Percentiles rank a stretch among this genome's conserved stretches.
Evolutionary conservation across 2,797 vertebrate genomes (phyloP).

Genomic region (Neosilurus mollespiculum): DNA sequence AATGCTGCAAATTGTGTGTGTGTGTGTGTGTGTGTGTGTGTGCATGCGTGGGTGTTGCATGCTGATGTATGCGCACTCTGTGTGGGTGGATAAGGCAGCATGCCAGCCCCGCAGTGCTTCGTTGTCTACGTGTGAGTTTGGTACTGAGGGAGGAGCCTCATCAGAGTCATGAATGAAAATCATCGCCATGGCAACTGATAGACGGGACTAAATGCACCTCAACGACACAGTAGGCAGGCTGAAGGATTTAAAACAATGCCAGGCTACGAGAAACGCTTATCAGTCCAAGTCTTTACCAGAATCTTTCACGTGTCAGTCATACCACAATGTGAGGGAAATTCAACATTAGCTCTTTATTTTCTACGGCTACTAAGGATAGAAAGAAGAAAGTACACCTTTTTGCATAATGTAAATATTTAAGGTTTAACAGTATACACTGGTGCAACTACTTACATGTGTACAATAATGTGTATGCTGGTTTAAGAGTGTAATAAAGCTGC

Average conservation of each 20-base stretch:
- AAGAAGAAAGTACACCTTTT: not conserved
- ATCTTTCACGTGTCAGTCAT: not conserved
- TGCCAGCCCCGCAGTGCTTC: conserved; percentile 45
- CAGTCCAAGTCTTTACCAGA: not conserved
- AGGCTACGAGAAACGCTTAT: not conserved
- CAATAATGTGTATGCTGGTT: not conserved
- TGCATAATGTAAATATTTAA: not conserved
- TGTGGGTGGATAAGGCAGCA: conserved; percentile 53
- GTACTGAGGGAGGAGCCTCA: conserved; percentile 22
- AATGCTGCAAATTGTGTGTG: conserved; percentile 15
- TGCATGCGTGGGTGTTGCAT: conserved; percentile 9
- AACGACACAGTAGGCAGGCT: conserved; percentile 2
- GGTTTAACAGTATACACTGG: not conserved
- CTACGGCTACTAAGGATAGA: not conserved
- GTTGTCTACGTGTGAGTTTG: conserved; percentile 47
- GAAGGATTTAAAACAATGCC: conserved; percentile 11
- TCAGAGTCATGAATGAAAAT: conserved; percentile 63
- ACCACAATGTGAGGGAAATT: conserved; percentile 1
- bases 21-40: conserved; percentile 10
- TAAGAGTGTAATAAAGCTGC: not conserved
- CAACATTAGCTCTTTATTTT: not conserved
- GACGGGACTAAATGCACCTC: conserved; percentile 11
- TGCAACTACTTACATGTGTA: not conserved
- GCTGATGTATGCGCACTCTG: conserved; percentile 17
- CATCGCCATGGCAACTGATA: conserved; percentile 55